Evolutionary conservation across 2,797 vertebrate genomes (phyloP).

Genomic region (Chiloscyllium punctatum): DNA sequence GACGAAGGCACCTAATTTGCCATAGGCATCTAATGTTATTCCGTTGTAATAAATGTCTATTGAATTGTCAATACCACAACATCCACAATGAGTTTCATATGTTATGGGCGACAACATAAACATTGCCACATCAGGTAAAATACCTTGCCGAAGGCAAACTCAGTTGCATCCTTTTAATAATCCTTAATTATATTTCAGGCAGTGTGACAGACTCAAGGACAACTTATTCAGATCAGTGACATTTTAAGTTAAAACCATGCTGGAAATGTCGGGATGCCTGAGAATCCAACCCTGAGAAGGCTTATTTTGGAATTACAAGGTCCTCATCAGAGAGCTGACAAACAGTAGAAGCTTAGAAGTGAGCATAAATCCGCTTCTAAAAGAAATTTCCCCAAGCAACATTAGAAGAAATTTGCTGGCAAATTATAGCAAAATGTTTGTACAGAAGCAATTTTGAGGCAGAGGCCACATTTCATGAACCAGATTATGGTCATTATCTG

Average conservation of each 20-base stretch:
- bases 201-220: background rate
- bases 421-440: conserved; percentile 8
- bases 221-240: background rate
- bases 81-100: too few relatives aligned
- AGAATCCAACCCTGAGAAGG: background rate
- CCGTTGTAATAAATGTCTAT: too few relatives aligned
- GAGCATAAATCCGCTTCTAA: background rate
- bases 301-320: background rate
- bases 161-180: background rate
- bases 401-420: background rate
- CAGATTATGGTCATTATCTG: background rate
- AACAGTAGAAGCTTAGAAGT: background rate
- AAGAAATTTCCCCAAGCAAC: background rate
- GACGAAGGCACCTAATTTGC: too few relatives aligned
- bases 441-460: background rate
- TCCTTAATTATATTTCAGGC: background rate
- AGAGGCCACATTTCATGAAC: background rate
- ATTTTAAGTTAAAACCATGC: background rate
- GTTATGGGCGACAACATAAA: too few relatives aligned
- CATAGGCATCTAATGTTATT: too few relatives aligned
- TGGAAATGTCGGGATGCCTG: background rate
- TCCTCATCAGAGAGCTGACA: background rate
- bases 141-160: background rate
- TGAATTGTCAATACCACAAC: too few relatives aligned
- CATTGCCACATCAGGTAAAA: too few relatives aligned